Base-by-base conservation (phyloP, 2,888 invertebrate genomes). In the Hemicrepidius hirtus region DNA sequence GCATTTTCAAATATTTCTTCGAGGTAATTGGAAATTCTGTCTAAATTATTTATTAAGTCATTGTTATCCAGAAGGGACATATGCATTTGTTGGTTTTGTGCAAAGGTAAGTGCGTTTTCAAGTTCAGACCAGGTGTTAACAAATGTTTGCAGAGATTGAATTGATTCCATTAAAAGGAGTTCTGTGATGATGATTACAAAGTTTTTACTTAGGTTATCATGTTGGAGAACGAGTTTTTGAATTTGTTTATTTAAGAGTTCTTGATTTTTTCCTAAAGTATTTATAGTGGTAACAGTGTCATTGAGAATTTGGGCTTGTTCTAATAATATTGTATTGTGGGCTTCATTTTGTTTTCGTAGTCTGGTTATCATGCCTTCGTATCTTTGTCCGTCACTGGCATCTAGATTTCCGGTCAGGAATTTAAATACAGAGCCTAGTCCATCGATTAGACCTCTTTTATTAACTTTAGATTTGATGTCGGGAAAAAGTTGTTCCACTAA, bases 361-460 rank as follows among this genome's bases (percentile, higher is more conserved):
- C 16, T 44, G 3, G 13, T 44, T 18, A 44, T 44, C 18, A 16
- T 44, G 2, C 1, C 13, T 44, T 44, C 16, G n/a, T 44, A 44
- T 44, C 44, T 44, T 13, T 12, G 28, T 4, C 28, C 28, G 6
- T 28, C 28, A 6, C 28, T 28, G 6, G 28, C 28, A 28, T 28
- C 28, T 4, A 28, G 28, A 28, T 28, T 28, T 3, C 28, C 28
- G 3, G 28, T 28, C 28, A 28, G 28, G 6, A 28, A 28, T 28
- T 28, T 28, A 28, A 28, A 28, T 3, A 13, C 57, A 1, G 57
- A 13, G 4, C 57, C 57, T 9, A 57, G 13, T 13, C 32, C 32
- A 32, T 57, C 35, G 2, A 57, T 7, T 9, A 57, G 32, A 13
- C 57, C 35, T 35, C 57, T 35, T 18, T 57, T 57, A 28, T 28